A percentile compares a stretch with the other conserved stretches of the same genome.
These are phyloP conservation scores for Hyperoplus immaculatus DNA, from an alignment of 2,797 vertebrate genomes.

Conservation along the genomic window DNA sequence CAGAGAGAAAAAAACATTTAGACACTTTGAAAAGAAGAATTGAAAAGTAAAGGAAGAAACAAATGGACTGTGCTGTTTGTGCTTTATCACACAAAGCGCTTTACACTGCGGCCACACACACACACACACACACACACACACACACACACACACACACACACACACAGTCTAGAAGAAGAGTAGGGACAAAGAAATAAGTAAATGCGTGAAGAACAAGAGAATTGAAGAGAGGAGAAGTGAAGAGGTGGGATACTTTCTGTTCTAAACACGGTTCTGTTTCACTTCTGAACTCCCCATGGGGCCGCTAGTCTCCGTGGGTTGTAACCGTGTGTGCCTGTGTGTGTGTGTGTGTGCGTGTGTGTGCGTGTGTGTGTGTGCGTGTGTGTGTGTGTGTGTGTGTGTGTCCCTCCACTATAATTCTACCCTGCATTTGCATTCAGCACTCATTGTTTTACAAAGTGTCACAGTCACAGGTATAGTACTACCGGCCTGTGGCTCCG, in stretches of 20 bases:
- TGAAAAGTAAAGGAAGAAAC: no score
- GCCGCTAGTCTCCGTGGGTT: conserved; percentile 35
- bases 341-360: no score
- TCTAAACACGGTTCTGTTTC: conserved; percentile 29
- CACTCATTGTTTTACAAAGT: conserved; percentile 63
- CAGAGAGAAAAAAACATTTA: no score
- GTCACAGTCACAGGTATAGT: conserved; percentile 49
- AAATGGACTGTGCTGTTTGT: no score
- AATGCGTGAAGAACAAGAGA: neutral
- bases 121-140: no score
- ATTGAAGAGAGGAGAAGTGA: neutral
- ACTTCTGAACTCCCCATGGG: conserved; percentile 34
- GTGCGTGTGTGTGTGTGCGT: no score
- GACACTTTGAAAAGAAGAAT: no score
- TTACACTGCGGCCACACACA: no score
- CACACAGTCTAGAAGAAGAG: neutral
- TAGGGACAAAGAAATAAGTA: neutral
- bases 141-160: no score
- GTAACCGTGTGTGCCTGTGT: conserved; percentile 47
- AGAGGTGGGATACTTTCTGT: conserved; percentile 7
- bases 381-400: no score
- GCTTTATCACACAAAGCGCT: no score
- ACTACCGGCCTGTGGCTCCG: conserved; percentile 19
- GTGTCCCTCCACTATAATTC: conserved; percentile 34
- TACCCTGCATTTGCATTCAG: conserved; percentile 67